phyloP scores from a whole-genome alignment of 2,113 vertebrate species.

The Gallinago jamesoni region DNA sequence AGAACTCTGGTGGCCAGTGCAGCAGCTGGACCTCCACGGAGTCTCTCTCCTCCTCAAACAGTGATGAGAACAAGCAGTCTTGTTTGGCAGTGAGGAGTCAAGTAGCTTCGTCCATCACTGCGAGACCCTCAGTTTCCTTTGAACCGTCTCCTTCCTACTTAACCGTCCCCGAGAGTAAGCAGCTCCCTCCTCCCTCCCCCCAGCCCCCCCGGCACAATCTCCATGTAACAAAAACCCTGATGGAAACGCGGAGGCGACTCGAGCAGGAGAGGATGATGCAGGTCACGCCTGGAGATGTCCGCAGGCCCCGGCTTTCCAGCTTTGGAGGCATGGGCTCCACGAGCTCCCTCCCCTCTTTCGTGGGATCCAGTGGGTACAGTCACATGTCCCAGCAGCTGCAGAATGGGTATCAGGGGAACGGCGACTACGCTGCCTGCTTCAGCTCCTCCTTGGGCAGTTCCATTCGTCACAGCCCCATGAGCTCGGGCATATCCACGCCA shows the following conservation, averaged over 20 bases:
- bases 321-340: constrained; percentile 92
- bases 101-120: constrained; percentile 62
- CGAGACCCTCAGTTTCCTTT: constrained; percentile 66
- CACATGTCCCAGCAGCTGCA: constrained; percentile 77
- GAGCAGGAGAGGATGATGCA: constrained; percentile 94
- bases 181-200: constrained; percentile 88
- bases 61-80: constrained; percentile 88
- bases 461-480: constrained; percentile 93
- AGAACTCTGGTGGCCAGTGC: constrained; percentile 72
- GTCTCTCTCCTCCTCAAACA: constrained; percentile 92
- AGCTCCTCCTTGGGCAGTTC: constrained; percentile 89
- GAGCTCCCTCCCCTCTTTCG: constrained; percentile 88
- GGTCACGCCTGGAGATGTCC: constrained; percentile 76
- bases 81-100: constrained; percentile 76
- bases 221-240: constrained; percentile 95
- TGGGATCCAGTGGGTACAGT: constrained; percentile 79
- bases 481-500: constrained; percentile 90
- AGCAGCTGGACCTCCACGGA: constrained; percentile 89
- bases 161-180: constrained; percentile 78
- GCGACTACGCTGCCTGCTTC: constrained; percentile 82
- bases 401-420: constrained; percentile 84
- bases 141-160: constrained; percentile 78
- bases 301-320: constrained; percentile 90
- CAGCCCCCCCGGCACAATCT: constrained; percentile 86
- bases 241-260: constrained; percentile 92